A percentile compares a stretch with the other conserved stretches of the same genome.
These are phyloP conservation scores for Gymnogyps californianus DNA, from an alignment of 2,113 vertebrate species.

Conservation along the genomic window DNA sequence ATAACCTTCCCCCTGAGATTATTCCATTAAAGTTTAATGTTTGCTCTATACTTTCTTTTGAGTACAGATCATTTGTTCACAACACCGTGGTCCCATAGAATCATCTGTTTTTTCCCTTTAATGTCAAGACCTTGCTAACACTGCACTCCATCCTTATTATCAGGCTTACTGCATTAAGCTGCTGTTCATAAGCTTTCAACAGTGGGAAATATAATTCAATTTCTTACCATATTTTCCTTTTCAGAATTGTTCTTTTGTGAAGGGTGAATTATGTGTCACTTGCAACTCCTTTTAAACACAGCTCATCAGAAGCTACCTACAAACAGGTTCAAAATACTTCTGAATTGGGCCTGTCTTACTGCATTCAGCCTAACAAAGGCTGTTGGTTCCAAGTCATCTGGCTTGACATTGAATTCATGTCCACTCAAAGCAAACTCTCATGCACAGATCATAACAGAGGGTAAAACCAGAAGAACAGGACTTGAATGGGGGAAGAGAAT, in stretches of 20 bases:
- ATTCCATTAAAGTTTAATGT: slow-evolving; percentile 34
- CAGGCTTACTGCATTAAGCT: neutral
- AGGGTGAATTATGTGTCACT: neutral
- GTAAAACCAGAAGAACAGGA: neutral
- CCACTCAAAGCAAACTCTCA: neutral
- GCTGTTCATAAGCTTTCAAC: slow-evolving; percentile 8
- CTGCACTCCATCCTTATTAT: neutral
- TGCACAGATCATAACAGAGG: neutral
- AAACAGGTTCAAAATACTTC: neutral
- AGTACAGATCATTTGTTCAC: slow-evolving; percentile 10
- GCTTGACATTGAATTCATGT: neutral
- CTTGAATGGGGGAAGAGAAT: neutral
- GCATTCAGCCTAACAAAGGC: neutral
- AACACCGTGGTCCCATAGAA: neutral
- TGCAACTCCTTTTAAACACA: neutral
- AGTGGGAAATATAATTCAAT: neutral
- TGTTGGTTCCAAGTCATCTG: neutral
- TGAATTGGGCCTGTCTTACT: neutral
- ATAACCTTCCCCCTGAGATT: slow-evolving; percentile 12
- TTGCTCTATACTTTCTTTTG: neutral
- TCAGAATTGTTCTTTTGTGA: neutral
- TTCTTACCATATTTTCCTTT: neutral
- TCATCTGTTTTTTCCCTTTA: neutral
- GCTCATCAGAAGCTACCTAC: neutral
- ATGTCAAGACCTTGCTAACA: neutral